These are phyloP conservation scores for Serilophus lunatus DNA, from an alignment of 2,113 vertebrate genomes.

Conservation along the genomic window DNA sequence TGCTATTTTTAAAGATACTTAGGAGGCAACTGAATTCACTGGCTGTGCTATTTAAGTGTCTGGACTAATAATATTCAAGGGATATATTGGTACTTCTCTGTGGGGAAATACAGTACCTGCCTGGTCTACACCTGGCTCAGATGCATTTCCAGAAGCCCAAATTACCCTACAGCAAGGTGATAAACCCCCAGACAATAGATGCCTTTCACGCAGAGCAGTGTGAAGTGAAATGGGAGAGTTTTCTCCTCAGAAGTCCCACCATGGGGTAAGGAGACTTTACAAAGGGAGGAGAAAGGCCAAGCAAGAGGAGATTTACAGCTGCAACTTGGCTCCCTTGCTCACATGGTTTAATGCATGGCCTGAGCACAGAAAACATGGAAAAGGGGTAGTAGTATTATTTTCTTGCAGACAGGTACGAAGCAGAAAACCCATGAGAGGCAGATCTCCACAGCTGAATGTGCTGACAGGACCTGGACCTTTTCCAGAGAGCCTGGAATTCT, in stretches of 20 bases:
- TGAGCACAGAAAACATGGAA: background rate
- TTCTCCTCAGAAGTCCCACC: background rate
- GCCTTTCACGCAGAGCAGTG: background rate
- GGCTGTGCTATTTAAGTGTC: background rate
- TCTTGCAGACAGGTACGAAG: no score
- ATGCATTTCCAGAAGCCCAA: background rate
- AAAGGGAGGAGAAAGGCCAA: background rate
- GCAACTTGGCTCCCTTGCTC: background rate
- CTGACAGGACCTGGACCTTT: background rate
- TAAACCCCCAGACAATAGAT: background rate
- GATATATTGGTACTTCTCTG: background rate
- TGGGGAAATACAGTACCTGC: background rate
- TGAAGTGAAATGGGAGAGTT: background rate
- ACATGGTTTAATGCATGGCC: background rate
- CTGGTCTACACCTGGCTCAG: background rate
- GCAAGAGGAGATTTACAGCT: background rate
- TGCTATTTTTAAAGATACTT: conserved; percentile 52
- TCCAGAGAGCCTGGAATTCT: conserved; percentile 12
- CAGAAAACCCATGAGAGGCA: background rate
- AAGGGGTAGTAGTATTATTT: no score
- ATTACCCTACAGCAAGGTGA: background rate
- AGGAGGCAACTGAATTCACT: conserved; percentile 26
- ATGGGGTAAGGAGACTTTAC: background rate
- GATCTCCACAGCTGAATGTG: background rate
- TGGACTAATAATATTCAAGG: conserved; percentile 4